phyloP scores from a whole-genome alignment of 2,113 vertebrate genomes.

The Cyphomyrus discorhynchus region DNA sequence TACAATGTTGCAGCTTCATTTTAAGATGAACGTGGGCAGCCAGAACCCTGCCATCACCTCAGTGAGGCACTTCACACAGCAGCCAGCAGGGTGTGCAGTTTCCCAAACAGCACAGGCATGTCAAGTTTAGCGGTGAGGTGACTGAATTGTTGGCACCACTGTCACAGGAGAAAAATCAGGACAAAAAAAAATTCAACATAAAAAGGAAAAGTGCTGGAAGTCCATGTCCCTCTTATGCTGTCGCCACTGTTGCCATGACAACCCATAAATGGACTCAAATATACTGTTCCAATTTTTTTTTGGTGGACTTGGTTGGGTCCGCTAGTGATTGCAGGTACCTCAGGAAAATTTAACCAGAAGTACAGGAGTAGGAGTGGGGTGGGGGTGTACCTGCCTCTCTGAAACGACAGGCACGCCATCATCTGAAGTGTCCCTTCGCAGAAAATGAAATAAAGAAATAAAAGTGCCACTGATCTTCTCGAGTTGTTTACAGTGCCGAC shows the following conservation, averaged over 20 bases:
- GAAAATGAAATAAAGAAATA: slow-evolving; percentile 5
- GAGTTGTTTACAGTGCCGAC: background rate
- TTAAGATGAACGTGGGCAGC: background rate
- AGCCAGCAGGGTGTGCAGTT: slow-evolving; percentile 38
- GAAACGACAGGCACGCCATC: background rate
- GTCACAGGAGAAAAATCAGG: slow-evolving; percentile 15
- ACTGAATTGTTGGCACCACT: slow-evolving; percentile 18
- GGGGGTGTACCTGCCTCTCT: background rate
- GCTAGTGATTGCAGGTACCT: background rate
- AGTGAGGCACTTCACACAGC: background rate
- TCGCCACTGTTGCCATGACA: background rate
- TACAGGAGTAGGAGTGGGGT: background rate
- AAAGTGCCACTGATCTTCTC: background rate
- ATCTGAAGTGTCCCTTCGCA: background rate
- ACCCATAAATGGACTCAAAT: background rate
- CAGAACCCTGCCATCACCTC: background rate
- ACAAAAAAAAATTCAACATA: background rate
- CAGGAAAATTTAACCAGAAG: background rate
- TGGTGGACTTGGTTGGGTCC: background rate
- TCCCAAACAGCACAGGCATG: slow-evolving; percentile 6
- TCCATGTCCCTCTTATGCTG: background rate
- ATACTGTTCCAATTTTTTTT: background rate
- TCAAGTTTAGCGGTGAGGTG: background rate
- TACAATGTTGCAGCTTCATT: background rate
- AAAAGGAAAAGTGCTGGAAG: background rate